A percentile compares a stretch with the other conserved stretches of the same genome.
Evolutionary conservation across 2,888 invertebrate genomes (phyloP).

Genomic region (Euphydryas editha): DNA sequence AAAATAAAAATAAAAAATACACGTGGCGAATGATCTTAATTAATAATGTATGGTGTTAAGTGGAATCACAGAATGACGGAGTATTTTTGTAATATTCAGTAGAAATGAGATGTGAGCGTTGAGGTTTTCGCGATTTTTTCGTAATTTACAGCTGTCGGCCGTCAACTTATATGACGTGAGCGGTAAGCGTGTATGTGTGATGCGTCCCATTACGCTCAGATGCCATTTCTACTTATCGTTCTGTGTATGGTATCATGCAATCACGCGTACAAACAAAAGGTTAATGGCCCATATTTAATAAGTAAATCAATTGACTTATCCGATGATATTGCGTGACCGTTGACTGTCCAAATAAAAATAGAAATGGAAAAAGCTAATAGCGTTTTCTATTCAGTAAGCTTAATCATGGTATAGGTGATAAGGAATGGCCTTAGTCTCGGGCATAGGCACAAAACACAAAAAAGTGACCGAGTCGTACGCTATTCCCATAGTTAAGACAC

Average conservation of each 20-base stretch:
- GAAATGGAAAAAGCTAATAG: constrained; percentile 58
- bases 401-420: constrained; percentile 53
- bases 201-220: constrained; percentile 44
- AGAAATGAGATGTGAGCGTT: constrained; percentile 48
- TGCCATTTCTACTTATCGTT: constrained; percentile 56
- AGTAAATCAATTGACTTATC: constrained; percentile 75
- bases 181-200: constrained; percentile 28
- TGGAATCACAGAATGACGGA: constrained; percentile 65
- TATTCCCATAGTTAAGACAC: constrained; percentile 75
- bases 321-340: constrained; percentile 61
- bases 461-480: constrained; percentile 64
- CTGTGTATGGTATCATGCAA: constrained; percentile 63
- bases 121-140: constrained; percentile 37
- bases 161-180: constrained; percentile 10
- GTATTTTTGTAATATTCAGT: constrained; percentile 47
- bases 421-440: constrained; percentile 65
- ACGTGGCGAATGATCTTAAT: constrained; percentile 76
- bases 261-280: constrained; percentile 73
- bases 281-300: constrained; percentile 77
- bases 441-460: constrained; percentile 70
- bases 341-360: constrained; percentile 66
- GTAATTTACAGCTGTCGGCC: constrained; percentile 34
- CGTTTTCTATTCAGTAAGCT: constrained; percentile 61
- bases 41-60: constrained; percentile 68
- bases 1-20: constrained; percentile 71